phyloP scores from a whole-genome alignment of 2,888 invertebrate genomes.

The Apotomis betuletana region DNA sequence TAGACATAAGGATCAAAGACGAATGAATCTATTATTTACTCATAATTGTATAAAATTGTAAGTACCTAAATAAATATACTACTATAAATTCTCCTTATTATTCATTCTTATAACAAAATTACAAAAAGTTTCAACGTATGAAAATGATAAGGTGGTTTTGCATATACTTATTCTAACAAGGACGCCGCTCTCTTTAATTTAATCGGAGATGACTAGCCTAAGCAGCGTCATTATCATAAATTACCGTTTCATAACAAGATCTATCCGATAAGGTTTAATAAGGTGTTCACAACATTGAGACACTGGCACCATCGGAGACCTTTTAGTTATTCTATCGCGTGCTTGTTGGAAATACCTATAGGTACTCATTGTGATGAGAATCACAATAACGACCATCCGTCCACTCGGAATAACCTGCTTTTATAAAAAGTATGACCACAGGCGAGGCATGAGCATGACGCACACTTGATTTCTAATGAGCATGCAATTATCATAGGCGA shows the following conservation, averaged over 20 bases:
- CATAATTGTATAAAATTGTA: conserved; percentile 1
- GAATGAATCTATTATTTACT: conserved; percentile 43
- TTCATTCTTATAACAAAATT: too few relatives aligned
- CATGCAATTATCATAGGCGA: too few relatives aligned
- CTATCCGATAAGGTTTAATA: conserved; percentile 9
- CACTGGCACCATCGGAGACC: conserved; percentile 6
- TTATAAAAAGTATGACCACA: conserved; percentile 6
- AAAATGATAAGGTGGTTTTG: not conserved
- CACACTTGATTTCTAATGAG: too few relatives aligned
- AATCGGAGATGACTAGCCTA: not conserved
- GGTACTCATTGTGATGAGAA: conserved; percentile 25
- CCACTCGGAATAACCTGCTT: conserved; percentile 6
- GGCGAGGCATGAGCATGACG: not conserved
- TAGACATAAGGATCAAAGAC: conserved; percentile 68
- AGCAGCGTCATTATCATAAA: not conserved
- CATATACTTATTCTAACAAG: not conserved
- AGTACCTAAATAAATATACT: conserved; percentile 8
- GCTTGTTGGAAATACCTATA: conserved; percentile 17
- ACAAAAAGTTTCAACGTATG: too few relatives aligned
- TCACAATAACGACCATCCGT: conserved; percentile 14
- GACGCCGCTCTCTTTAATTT: not conserved
- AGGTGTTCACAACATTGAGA: conserved; percentile 8
- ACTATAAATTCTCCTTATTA: not conserved
- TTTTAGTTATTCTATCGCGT: conserved; percentile 17
- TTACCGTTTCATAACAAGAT: conserved; percentile 15